Conservation (phyloP, 1,140 invertebrate species). For the Heliconius melpomene region DNA sequence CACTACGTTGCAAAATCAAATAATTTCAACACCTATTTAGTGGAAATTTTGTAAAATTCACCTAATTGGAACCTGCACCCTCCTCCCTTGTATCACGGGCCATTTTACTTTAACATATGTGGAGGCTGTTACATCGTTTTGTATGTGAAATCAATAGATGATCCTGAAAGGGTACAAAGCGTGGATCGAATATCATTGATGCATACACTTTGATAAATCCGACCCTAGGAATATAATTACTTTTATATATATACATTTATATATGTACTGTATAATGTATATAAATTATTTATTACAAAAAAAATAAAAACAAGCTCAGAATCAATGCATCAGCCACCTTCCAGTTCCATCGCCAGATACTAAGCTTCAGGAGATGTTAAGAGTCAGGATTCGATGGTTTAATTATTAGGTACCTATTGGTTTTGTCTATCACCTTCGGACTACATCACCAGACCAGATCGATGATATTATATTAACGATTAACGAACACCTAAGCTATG, state of each 20-base stretch:
- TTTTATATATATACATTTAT: not conserved
- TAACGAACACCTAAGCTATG: no score
- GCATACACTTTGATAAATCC: conserved; percentile 41
- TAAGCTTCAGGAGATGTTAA: no score
- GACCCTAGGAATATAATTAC: conserved; percentile 34
- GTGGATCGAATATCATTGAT: conserved; percentile 43
- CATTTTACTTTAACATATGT: not conserved
- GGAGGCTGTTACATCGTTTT: conserved; percentile 3
- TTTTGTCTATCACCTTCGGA: no score
- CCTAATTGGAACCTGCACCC: conserved; percentile 1
- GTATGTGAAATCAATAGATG: conserved; percentile 16
- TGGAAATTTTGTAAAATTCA: not conserved
- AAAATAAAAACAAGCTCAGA: no score
- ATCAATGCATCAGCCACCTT: no score
- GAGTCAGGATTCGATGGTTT: no score
- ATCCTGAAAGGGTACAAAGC: conserved; percentile 42
- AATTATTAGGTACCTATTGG: no score
- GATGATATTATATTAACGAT: no score
- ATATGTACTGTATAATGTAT: not conserved
- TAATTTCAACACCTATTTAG: conserved; percentile 11
- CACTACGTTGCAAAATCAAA: not conserved
- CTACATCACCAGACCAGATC: no score
- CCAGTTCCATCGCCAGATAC: no score
- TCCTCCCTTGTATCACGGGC: not conserved
- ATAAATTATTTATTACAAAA: not conserved